Conservation (phyloP, 2,113 vertebrate species). For the Suricata suricatta region DNA sequence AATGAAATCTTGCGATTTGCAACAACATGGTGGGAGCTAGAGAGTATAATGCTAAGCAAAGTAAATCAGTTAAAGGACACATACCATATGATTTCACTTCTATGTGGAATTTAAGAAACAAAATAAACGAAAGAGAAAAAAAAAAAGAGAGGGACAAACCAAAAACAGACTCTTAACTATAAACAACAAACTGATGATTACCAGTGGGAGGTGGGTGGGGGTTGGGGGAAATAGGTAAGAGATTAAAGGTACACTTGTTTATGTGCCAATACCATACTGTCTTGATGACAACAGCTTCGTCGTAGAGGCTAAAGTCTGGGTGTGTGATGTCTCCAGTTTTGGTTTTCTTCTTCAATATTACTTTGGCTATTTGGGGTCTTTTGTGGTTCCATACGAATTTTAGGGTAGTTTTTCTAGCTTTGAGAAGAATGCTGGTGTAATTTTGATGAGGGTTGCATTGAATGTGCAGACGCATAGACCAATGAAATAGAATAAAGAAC, state of each 20-base stretch:
- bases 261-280: no score
- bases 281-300: no score
- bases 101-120: neutral
- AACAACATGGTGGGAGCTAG: neutral
- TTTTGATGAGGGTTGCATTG: no score
- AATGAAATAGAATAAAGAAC: no score
- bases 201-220: neutral
- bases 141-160: neutral
- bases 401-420: no score
- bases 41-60: neutral
- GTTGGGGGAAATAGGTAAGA: neutral
- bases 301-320: no score
- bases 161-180: neutral
- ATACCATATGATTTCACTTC: neutral
- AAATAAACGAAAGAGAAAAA: neutral
- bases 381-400: no score
- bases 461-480: no score
- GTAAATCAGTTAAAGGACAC: neutral
- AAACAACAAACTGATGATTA: neutral
- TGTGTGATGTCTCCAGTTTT: no score
- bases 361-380: no score
- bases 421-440: no score
- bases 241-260: neutral
- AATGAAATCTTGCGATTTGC: neutral
- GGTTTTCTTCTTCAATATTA: no score